Percentiles rank a stretch among this genome's conserved stretches.
Evolutionary conservation across 2,113 vertebrate species (phyloP).

Genomic region (Centropus bengalensis): DNA sequence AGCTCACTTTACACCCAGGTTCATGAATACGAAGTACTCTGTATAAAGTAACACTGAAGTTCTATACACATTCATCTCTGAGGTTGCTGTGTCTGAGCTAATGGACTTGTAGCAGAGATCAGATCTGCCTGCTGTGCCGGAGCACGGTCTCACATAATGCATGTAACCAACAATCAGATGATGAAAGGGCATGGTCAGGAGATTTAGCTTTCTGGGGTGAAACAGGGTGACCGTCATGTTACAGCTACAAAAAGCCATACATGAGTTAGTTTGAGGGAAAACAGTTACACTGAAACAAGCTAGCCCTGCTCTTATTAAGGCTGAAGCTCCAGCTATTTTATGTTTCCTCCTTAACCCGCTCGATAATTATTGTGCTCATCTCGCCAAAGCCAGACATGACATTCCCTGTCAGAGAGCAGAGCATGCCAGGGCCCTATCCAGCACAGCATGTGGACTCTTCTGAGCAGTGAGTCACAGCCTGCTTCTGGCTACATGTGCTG

Average conservation of each 20-base stretch:
- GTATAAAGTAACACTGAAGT: not conserved
- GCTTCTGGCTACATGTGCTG: not conserved
- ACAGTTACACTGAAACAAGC: not conserved
- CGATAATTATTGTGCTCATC: not conserved
- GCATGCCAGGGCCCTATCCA: not conserved
- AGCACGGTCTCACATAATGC: not conserved
- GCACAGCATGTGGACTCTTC: not conserved
- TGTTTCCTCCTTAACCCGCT: conserved; percentile 20
- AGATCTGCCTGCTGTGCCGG: not conserved
- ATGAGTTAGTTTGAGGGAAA: not conserved
- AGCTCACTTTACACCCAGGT: not conserved
- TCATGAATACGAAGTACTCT: conserved; percentile 29
- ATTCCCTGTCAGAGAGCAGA: not conserved
- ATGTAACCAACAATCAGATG: not conserved
- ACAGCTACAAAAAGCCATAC: not conserved
- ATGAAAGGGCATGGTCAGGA: not conserved
- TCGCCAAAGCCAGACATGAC: not conserved
- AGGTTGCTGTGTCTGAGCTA: not conserved
- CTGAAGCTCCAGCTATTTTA: not conserved
- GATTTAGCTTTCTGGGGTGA: not conserved
- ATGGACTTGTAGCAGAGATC: conserved; percentile 9
- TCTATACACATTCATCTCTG: conserved; percentile 24
- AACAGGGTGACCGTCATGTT: not conserved
- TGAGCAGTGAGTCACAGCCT: conserved; percentile 4
- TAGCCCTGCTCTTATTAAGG: not conserved